Conservation (phyloP, 2,888 invertebrate species). For the Papilio gigon region DNA sequence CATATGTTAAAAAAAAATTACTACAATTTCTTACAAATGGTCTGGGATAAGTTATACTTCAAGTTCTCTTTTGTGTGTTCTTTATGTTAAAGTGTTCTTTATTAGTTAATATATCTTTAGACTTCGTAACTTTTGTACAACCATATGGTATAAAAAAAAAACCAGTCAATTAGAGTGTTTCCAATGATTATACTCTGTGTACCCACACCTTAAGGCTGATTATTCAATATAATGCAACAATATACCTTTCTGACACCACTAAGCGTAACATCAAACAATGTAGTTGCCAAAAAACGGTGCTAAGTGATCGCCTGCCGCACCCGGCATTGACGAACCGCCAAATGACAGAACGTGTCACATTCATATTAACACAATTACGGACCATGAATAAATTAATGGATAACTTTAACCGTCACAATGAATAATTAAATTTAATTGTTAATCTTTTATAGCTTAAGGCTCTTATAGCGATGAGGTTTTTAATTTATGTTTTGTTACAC, state of each 20-base stretch:
- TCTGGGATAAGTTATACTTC: no score
- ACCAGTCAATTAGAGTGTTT: no score
- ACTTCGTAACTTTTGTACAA: no score
- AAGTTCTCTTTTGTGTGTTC: no score
- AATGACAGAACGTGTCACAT: slow-evolving; percentile 22
- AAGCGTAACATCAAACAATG: slow-evolving; percentile 44
- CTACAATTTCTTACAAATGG: no score
- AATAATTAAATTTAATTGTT: not conserved
- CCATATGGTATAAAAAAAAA: no score
- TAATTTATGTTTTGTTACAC: not conserved
- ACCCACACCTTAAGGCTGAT: slow-evolving; percentile 7
- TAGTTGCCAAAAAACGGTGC: slow-evolving; percentile 43
- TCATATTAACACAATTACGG: slow-evolving; percentile 21
- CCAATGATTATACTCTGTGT: slow-evolving; percentile 11
- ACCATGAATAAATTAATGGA: slow-evolving; percentile 25
- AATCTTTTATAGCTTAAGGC: not conserved
- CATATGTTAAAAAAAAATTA: no score
- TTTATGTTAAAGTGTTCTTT: no score
- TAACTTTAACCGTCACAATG: slow-evolving; percentile 17
- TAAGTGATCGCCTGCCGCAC: slow-evolving; percentile 35
- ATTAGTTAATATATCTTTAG: no score
- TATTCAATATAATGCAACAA: slow-evolving; percentile 29
- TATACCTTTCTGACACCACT: slow-evolving; percentile 16
- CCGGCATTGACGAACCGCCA: slow-evolving; percentile 37
- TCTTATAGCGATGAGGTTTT: not conserved